These are phyloP conservation scores for Oeneis ivallda DNA, from an alignment of 2,888 invertebrate species.

Conservation along the genomic window DNA sequence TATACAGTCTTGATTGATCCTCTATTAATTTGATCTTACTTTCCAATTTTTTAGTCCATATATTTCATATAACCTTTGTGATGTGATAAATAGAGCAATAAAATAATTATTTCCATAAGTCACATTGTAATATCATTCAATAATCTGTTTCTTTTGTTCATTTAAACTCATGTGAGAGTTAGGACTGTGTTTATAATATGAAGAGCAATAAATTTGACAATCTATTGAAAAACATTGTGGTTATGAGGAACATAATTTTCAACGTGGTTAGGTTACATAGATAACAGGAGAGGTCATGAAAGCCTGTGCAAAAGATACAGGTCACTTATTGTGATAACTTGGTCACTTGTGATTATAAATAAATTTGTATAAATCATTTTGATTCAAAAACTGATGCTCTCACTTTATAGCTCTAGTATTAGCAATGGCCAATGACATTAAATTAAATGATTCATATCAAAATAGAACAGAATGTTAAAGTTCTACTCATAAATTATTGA, in stretches of 20 bases:
- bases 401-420: conserved; percentile 4
- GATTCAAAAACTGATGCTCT: conserved; percentile 8
- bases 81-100: conserved; percentile 1
- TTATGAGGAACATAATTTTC: conserved; percentile 71
- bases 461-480: conserved; percentile 6
- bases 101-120: neutral
- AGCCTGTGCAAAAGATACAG: conserved; percentile 68
- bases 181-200: too few species aligned
- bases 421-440: neutral
- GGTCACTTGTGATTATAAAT: conserved; percentile 47
- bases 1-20: neutral
- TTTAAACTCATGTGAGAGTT: too few species aligned
- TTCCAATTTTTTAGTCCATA: neutral
- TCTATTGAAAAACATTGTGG: conserved; percentile 60
- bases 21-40: neutral
- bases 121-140: neutral
- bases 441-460: neutral
- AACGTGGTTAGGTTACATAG: conserved; percentile 63
- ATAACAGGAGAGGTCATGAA: conserved; percentile 76
- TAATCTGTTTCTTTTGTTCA: neutral
- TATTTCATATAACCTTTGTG: neutral
- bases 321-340: conserved; percentile 73
- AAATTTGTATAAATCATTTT: conserved; percentile 22
- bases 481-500: too few species aligned
- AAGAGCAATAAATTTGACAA: neutral